Percentiles rank a stretch among this genome's conserved stretches.
Conservation (phyloP, 2,113 vertebrate species). For the Catharus bicknelli region DNA sequence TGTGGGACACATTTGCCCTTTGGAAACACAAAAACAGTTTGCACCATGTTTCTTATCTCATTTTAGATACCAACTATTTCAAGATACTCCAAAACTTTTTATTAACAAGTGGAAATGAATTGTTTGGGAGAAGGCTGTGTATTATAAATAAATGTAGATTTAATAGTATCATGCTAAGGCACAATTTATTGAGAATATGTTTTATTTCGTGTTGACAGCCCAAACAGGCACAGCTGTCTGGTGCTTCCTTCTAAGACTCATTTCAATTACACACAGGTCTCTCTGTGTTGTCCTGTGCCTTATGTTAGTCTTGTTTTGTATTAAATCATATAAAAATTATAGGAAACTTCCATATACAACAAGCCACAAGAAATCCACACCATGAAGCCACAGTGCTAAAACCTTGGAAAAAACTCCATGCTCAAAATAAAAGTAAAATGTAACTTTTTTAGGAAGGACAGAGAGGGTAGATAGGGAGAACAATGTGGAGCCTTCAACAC, state of each 20-base stretch:
- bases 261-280: not conserved
- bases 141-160: not conserved
- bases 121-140: not conserved
- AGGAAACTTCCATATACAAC: not conserved
- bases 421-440: not conserved
- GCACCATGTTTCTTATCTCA: not conserved
- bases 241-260: not conserved
- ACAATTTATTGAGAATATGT: not conserved
- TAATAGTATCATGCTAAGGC: not conserved
- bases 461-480: not conserved
- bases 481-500: not conserved
- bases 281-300: not conserved
- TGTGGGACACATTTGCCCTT: not conserved
- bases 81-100: not conserved
- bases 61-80: not conserved
- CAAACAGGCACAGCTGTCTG: not conserved
- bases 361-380: not conserved
- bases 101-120: not conserved
- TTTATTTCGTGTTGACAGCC: not conserved
- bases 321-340: not conserved
- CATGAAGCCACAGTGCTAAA: not conserved
- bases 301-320: not conserved
- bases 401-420: not conserved
- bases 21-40: not conserved
- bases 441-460: not conserved